phyloP scores from a whole-genome alignment of 2,113 vertebrate genomes.

The Patagioenas fasciata region DNA sequence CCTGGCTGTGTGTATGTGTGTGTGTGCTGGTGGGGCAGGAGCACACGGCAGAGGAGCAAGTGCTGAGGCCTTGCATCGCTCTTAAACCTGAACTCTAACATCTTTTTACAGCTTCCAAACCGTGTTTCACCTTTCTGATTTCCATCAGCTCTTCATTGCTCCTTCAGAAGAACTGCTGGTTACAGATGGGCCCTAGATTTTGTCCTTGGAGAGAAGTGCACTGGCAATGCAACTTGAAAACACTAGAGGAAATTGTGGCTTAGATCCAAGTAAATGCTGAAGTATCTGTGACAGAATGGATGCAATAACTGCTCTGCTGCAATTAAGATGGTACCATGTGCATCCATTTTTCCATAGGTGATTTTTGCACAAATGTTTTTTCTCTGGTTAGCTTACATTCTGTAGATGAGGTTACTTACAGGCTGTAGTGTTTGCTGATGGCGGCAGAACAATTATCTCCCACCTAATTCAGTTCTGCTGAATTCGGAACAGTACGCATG shows the following conservation, averaged over 20 bases:
- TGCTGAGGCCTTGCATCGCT: rapidly evolving
- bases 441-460: not conserved
- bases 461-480: not conserved
- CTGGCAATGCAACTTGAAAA: not conserved
- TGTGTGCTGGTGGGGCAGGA: not conserved
- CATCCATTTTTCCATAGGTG: not conserved
- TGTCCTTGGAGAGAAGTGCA: not conserved
- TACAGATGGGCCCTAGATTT: not conserved
- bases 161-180: too few species aligned
- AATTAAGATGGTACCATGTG: not conserved
- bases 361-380: not conserved
- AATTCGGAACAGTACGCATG: not conserved
- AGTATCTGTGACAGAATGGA: not conserved
- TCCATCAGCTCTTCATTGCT: not conserved
- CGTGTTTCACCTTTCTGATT: not conserved
- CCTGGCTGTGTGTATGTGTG: not conserved
- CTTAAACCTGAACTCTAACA: not conserved
- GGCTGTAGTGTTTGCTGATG: not conserved
- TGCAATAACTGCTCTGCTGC: not conserved
- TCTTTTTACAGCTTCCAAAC: not conserved
- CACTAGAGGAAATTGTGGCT: not conserved
- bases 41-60: rapidly evolving
- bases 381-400: not conserved
- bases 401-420: not conserved
- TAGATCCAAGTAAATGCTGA: not conserved